phyloP scores from a whole-genome alignment of 2,888 invertebrate genomes.

The Lobophora halterata region DNA sequence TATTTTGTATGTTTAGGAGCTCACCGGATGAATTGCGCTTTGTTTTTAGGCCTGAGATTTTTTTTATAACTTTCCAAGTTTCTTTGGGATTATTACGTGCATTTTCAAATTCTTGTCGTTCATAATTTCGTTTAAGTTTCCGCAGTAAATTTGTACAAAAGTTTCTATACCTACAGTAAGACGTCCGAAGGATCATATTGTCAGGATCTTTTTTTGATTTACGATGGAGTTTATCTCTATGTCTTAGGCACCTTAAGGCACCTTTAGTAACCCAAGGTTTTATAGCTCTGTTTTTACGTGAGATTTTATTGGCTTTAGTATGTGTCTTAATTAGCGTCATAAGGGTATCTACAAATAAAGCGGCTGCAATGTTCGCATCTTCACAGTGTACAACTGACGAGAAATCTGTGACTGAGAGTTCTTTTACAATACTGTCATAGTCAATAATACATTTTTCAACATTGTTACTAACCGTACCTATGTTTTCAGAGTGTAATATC shows the following conservation, averaged over 20 bases:
- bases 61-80: constrained; percentile 15
- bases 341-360: too few species aligned
- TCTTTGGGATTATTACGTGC: constrained; percentile 11
- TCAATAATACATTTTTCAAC: not conserved
- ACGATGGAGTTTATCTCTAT: constrained; percentile 17
- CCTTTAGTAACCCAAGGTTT: constrained; percentile 16
- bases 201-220: constrained; percentile 13
- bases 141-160: constrained; percentile 14
- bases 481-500: not conserved
- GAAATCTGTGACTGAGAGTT: not conserved
- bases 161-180: constrained; percentile 11
- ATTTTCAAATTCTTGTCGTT: constrained; percentile 6
- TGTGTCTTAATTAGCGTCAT: not conserved
- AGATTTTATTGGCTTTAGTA: not conserved
- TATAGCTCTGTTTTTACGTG: constrained; percentile 10
- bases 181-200: constrained; percentile 14
- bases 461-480: not conserved
- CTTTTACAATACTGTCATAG: not conserved
- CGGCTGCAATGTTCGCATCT: not conserved
- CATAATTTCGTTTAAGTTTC: constrained; percentile 19
- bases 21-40: not conserved
- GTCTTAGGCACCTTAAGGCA: constrained; percentile 12
- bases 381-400: not conserved
- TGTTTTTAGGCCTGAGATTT: constrained; percentile 10
- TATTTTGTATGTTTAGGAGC: not conserved